phyloP scores from a whole-genome alignment of 2,113 vertebrate species.

The Herpailurus yagouaroundi region DNA sequence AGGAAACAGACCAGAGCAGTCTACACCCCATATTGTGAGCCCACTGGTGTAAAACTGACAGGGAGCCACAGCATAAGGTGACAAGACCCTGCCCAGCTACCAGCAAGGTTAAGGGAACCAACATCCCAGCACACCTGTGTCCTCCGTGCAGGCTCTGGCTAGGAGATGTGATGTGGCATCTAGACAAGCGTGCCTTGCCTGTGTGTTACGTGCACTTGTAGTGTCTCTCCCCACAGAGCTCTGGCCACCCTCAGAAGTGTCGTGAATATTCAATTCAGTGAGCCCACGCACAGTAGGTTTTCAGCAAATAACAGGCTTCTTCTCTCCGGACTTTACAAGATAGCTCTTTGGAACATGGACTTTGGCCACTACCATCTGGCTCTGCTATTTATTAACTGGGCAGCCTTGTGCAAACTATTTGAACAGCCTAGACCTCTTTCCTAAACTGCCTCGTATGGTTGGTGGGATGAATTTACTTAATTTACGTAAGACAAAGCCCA shows the following conservation, averaged over 20 bases:
- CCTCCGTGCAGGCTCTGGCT: background rate
- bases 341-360: background rate
- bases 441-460: background rate
- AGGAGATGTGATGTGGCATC: background rate
- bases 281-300: background rate
- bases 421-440: background rate
- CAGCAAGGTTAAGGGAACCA: background rate
- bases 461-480: background rate
- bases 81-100: background rate
- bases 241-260: background rate
- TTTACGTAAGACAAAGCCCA: background rate
- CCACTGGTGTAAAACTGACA: background rate
- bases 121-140: background rate
- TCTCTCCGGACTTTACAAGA: background rate
- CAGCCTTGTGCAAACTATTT: background rate
- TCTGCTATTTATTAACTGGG: background rate
- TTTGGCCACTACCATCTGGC: background rate
- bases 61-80: background rate
- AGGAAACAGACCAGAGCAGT: fast-evolving
- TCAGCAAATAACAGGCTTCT: background rate
- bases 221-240: background rate
- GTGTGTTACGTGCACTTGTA: fast-evolving
- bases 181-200: background rate
- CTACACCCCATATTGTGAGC: background rate
- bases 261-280: background rate